Percentiles rank a stretch among this genome's conserved stretches.
Evolutionary conservation across 2,797 vertebrate genomes (phyloP).

Genomic region (Pagetopsis macropterus): DNA sequence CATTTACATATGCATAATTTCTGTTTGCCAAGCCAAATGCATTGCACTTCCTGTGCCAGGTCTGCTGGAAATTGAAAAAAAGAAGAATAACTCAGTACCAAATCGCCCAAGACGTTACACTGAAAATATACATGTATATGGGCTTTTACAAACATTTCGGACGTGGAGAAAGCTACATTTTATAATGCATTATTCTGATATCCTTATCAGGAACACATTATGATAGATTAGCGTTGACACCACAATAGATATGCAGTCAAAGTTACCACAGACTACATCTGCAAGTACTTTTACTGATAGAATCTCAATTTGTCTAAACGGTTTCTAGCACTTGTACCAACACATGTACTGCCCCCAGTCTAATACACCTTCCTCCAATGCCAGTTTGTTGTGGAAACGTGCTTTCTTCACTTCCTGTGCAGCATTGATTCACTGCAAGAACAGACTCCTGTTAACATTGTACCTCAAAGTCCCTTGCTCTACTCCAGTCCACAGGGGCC

Average conservation of each 20-base stretch:
- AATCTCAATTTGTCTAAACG: not conserved
- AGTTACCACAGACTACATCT: not conserved
- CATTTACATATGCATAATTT: too few relatives aligned
- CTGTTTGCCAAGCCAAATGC: too few relatives aligned
- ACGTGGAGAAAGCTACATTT: not conserved
- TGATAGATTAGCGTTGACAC: not conserved
- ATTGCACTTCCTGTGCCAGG: too few relatives aligned
- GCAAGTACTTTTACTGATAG: not conserved
- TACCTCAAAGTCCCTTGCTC: slow-evolving; percentile 39
- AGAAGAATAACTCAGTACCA: too few relatives aligned
- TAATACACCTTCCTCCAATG: not conserved
- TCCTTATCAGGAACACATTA: not conserved
- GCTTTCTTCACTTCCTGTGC: not conserved
- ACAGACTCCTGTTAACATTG: slow-evolving; percentile 15
- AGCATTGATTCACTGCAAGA: not conserved
- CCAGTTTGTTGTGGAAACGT: not conserved
- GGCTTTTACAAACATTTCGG: too few relatives aligned
- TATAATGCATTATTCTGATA: not conserved
- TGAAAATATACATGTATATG: too few relatives aligned
- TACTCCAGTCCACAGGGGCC: slow-evolving; percentile 93
- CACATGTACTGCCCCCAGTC: not conserved
- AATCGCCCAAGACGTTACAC: too few relatives aligned
- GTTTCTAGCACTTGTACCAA: not conserved
- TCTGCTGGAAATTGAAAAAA: too few relatives aligned
- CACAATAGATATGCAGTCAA: not conserved